Base-by-base conservation (phyloP, 2,113 vertebrate genomes). In the Saimiri boliviensis region DNA sequence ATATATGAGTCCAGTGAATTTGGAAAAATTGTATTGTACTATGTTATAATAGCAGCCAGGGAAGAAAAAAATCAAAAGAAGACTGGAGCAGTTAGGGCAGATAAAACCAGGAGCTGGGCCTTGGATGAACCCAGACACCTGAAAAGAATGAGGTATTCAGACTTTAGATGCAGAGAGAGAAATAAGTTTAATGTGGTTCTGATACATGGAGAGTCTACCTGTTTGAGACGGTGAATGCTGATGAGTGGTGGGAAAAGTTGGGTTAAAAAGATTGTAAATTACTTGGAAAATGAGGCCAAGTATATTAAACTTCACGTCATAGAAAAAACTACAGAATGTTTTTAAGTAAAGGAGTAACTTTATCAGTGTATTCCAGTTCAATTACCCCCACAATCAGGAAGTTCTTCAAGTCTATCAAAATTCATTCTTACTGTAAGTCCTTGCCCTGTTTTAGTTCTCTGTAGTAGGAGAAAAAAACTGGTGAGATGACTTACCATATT, bases 291-390 rank as follows among this genome's bases (percentile, higher is more conserved):
- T 84, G 8, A 94, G 54, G 40, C 74, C 54, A 94, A 88, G 25
- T 70, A 85, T 66, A 94, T 89, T 93, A 93, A 88, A 49, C 45
- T 94, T 81, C 71, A n/a, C 42, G 4, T 60, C 56, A 70, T 42
- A 85, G 63, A 68, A 84, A 94, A 82, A 84, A 35, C 13, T 37
- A 11, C 9, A 87, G 27, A 45, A 73, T 49, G 20, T 68, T 97
- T 86, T 54, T 58, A 8, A 73, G 47, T 76, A 73, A 66, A 95
- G 76, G 25, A 68, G 16, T 83, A 49, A 60, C 52, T 58, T 86
- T 4, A 77, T 82, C 19, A 84, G 52, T 92, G 63, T 85, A 8
- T 45, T 90, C 32, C 21, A 90, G 52, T 68, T 73, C 32, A 73
- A 68, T 91, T n/a, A 91, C n/a, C n/a, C 32, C 70, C 40, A 60